Evolutionary conservation across 2,113 vertebrate genomes (phyloP).

Genomic region (Hippolais icterina): DNA sequence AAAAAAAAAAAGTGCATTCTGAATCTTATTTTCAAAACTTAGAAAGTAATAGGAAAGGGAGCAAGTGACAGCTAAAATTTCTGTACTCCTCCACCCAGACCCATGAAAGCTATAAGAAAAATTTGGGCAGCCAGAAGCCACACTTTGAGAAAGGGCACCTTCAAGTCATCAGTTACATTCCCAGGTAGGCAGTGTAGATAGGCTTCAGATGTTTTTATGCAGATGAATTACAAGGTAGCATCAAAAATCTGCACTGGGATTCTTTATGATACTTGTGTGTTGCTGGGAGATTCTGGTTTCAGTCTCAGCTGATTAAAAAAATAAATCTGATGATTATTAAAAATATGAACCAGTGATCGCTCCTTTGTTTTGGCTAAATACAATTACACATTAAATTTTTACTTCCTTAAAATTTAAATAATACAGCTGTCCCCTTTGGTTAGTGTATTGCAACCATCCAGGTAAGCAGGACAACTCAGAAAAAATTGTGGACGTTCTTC

Average conservation of each 20-base stretch:
- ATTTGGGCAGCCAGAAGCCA: background rate
- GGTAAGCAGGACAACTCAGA: background rate
- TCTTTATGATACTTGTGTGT: background rate
- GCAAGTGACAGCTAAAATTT: background rate
- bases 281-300: slow-evolving; percentile 20
- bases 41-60: background rate
- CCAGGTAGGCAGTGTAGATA: background rate
- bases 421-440: background rate
- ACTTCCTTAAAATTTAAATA: background rate
- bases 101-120: background rate
- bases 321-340: background rate
- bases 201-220: background rate
- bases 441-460: background rate
- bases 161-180: background rate
- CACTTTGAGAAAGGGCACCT: background rate
- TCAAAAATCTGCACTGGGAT: background rate
- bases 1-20: background rate
- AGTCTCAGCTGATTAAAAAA: background rate
- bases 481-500: background rate
- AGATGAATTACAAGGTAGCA: background rate
- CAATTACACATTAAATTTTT: background rate
- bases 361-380: background rate
- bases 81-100: background rate
- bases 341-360: background rate
- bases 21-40: background rate